phyloP scores from a whole-genome alignment of 2,113 vertebrate species.

The Conger conger region DNA sequence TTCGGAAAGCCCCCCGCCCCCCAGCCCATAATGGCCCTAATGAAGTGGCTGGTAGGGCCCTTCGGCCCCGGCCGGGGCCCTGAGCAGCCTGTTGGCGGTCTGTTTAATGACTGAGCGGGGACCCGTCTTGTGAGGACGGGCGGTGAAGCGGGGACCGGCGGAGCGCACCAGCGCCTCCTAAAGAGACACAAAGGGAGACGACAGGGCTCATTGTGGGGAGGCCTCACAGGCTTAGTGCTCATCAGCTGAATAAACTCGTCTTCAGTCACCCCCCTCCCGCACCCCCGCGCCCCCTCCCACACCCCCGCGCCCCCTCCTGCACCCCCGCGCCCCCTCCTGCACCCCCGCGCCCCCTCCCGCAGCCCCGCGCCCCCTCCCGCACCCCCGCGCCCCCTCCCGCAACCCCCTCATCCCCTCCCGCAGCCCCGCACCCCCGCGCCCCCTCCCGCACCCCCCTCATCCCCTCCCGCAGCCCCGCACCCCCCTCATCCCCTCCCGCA shows the following conservation, averaged over 20 bases:
- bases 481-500: too few relatives aligned
- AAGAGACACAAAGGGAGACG: conserved; percentile 97
- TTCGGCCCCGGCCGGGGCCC: conserved; percentile 89
- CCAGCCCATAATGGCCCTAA: conserved; percentile 88
- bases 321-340: too few relatives aligned
- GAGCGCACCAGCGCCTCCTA: conserved; percentile 94
- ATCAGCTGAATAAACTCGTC: conserved; percentile 97
- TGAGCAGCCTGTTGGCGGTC: conserved; percentile 96
- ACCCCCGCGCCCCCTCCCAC: conserved; percentile 68
- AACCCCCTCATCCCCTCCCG: too few relatives aligned
- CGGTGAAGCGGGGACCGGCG: conserved; percentile 65
- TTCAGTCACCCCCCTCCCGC: conserved; percentile 76
- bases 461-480: too few relatives aligned
- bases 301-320: too few relatives aligned
- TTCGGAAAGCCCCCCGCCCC: conserved; percentile 77
- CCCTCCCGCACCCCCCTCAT: conserved; percentile 56
- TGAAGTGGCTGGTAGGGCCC: conserved; percentile 95
- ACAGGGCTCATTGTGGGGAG: conserved; percentile 85
- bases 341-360: too few relatives aligned
- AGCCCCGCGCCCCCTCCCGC: conserved; percentile 68
- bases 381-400: too few relatives aligned
- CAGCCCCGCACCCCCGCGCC: too few relatives aligned
- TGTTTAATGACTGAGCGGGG: conserved; percentile 93
- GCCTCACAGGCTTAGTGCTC: conserved; percentile 87
- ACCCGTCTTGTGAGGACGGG: too few relatives aligned